Evolutionary conservation across 2,113 vertebrate species (phyloP), one percentile per base, ranked within the genome.

Genomic region (Illadopsis cleaveri): DNA sequence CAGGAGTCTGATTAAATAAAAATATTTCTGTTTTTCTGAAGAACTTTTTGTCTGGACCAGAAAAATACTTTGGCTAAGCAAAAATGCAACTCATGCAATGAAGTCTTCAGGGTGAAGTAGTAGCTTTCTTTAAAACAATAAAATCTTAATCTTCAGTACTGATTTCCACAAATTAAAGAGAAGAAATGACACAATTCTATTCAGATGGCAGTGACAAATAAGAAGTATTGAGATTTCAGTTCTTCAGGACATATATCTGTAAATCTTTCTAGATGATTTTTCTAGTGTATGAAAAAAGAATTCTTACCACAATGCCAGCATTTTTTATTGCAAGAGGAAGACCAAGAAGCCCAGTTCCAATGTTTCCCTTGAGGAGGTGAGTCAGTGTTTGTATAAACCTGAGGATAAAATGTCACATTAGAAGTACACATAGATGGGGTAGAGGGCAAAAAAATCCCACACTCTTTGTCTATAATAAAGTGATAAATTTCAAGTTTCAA

Each of bases 351-450:
- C 99, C 99, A 24, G 99, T 99, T 45, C 99, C 99, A 19, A 99
- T 99, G 94, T 99, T 99, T 77, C 99, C 99, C 89, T 99, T 99
- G 70, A 99, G 97, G 38, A 99, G 98, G 76, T 99, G 98, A 9
- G 98, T 98, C 78, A 99, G 97, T 20, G 99, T 99, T 86, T 99
- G 98, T 54, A 98, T 38, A 96, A 99, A 99, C 44, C 99, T 99
- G 95, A 78, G 88, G 80, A 84, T 24, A 79, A 93, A 93, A 72
- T 33, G 22, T 40, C 45, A 51, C 22, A 51, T 72, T 25, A 58
- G 37, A 75, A 73, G 11, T 25, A 76, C 25, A 53, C 3, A 51
- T 4, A 66, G 17, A 71, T 12, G 23, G 4, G 18, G 5, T 9
- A 38, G n/a, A 30, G 5, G 9, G 2, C 2, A 14, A n/a, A 57